Evolutionary conservation across 2,113 vertebrate species (phyloP), one percentile per base, ranked within the genome.

Genomic region (Aphelocoma coerulescens): DNA sequence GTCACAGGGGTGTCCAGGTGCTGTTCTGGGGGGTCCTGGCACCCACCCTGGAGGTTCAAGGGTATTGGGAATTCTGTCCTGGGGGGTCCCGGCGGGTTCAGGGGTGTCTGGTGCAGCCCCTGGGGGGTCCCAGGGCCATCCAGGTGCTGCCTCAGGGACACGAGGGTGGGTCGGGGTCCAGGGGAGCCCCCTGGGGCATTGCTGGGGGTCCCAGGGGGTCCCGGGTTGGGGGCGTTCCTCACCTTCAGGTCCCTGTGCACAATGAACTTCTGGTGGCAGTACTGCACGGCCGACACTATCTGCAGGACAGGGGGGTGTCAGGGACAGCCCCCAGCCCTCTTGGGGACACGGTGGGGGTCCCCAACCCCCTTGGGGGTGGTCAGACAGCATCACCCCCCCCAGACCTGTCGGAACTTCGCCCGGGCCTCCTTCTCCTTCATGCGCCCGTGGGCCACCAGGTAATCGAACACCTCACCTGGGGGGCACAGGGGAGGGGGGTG

Each of bases 351-450:
- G 3, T 7, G 12, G 22, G 22, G 13, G 35, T 10, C 72, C 79
- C 79, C 55, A 59, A 11, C 28, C 21, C 58, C 43, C 6, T 1
- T 3, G 6, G 19, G 26, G 9, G 27, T 8, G 21, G 14, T 59
- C 84, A 54, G 24, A 26, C 30, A 6, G 16, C 21, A 3, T 10
- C 39, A 17, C 22, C 4, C 22, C 18, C 33, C 51, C 43, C 59
- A 32, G 69, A 99, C 99, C 99, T 99, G 99, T 98, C 99, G 98
- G 95, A 99, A 99, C 98, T 99, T 99, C 91, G 99, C 99, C 97
- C 99, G 98, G 26, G 99, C 99, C 96, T 99, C 99, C 94, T 99
- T 99, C 95, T 99, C 99, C 98, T 99, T 99, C 99, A 99, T 99
- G 93, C 99, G 98, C 85, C 99, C 99, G 11, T 99, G 99, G 95